Conservation (phyloP, 2,113 vertebrate genomes). For the Ifrita kowaldi region DNA sequence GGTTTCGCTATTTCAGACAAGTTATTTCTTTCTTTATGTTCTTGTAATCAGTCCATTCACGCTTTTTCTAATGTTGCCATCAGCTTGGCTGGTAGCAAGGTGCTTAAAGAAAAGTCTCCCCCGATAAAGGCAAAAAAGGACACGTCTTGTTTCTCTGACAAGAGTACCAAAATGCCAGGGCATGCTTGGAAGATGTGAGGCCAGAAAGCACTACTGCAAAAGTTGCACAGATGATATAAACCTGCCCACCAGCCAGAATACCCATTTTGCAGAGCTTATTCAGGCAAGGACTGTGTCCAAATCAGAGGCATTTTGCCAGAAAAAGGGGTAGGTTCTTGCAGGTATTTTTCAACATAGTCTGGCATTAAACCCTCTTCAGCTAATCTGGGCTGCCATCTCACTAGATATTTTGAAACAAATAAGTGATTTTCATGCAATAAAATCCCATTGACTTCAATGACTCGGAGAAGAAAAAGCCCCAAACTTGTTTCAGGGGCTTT, state of each 20-base stretch:
- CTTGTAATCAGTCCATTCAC: not conserved
- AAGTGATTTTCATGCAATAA: not conserved
- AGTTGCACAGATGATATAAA: not conserved
- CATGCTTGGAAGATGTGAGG: not conserved
- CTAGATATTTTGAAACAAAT: not conserved
- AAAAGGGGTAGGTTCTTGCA: not conserved
- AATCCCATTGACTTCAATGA: not conserved
- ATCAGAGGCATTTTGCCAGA: not conserved
- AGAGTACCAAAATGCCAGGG: not conserved
- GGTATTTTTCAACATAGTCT: not conserved
- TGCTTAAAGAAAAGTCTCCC: not conserved
- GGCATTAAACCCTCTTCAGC: not conserved
- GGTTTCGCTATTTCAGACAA: not conserved
- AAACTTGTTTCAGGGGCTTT: not conserved
- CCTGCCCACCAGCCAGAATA: not conserved
- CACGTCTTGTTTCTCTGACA: not conserved
- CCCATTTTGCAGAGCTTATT: not conserved
- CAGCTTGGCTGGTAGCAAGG: not conserved
- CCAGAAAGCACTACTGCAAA: not conserved
- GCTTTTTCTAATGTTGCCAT: not conserved
- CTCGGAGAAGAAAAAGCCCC: accelerated
- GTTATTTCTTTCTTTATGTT: not conserved
- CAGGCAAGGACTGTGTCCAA: not conserved
- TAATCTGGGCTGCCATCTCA: not conserved
- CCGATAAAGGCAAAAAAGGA: not conserved